Evolutionary conservation across 2,797 vertebrate species (phyloP).

Genomic region (Lepilemur ruficaudatus): DNA sequence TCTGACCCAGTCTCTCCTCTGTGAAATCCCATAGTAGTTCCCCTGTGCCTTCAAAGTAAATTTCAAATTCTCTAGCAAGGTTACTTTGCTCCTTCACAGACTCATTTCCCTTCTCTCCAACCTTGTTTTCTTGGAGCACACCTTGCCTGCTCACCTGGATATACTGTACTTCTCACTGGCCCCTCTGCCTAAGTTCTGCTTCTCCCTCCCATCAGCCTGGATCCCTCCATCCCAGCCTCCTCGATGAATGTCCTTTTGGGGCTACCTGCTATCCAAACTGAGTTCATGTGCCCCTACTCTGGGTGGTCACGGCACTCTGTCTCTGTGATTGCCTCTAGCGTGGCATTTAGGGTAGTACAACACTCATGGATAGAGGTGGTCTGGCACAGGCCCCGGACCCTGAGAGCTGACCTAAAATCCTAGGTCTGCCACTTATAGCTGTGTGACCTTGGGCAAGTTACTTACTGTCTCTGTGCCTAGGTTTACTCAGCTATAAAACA

Average conservation of each 20-base stretch:
- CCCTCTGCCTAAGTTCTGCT: not conserved
- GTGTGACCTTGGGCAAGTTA: not conserved
- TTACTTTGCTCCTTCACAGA: not conserved
- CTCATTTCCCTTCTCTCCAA: not conserved
- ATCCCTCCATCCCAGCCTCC: not conserved
- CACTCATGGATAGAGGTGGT: not conserved
- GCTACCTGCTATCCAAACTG: not conserved
- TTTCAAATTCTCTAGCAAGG: not conserved
- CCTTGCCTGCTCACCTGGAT: not conserved
- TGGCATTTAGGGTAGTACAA: not conserved
- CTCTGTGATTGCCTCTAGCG: not conserved
- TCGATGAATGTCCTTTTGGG: not conserved
- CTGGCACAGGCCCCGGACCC: not conserved
- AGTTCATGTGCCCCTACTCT: not conserved
- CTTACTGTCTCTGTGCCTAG: not conserved
- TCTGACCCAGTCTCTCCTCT: not conserved
- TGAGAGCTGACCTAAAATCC: not conserved
- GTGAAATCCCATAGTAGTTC: not conserved
- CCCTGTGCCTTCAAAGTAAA: not conserved
- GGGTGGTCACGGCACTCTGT: rapidly evolving
- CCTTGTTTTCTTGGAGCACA: not conserved
- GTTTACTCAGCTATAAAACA: not conserved
- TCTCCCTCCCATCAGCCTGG: not conserved
- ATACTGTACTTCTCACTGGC: rapidly evolving
- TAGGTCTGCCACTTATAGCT: not conserved